phyloP scores from a whole-genome alignment of 1,140 invertebrate genomes.

The Pantala flavescens region DNA sequence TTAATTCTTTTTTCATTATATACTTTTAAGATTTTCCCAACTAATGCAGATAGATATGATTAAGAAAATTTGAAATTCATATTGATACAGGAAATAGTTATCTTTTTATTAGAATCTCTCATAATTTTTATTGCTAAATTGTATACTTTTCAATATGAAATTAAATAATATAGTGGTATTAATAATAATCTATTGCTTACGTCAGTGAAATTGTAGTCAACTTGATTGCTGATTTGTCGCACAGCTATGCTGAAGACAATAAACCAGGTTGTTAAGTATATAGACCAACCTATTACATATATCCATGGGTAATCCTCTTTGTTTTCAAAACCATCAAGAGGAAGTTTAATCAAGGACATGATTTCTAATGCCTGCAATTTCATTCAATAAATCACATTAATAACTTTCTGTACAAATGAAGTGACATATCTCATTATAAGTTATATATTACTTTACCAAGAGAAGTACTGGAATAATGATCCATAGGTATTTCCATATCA shows the following conservation, averaged over 20 bases:
- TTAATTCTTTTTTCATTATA: too few species aligned
- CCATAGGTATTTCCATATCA: constrained; percentile 38
- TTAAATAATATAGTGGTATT: background rate
- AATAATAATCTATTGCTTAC: constrained; percentile 23
- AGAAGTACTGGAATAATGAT: constrained; percentile 36
- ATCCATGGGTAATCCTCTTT: constrained; percentile 33
- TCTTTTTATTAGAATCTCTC: too few species aligned
- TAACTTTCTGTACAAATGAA: background rate
- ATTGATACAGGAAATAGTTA: too few species aligned
- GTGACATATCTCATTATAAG: background rate
- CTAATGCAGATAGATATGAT: too few species aligned
- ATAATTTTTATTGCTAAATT: too few species aligned
- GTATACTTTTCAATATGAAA: too few species aligned
- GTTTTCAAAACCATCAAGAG: constrained; percentile 23
- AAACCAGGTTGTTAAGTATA: constrained; percentile 33
- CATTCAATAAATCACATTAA: background rate
- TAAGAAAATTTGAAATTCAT: too few species aligned
- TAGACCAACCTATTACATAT: constrained; percentile 34
- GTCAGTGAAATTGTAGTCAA: constrained; percentile 34
- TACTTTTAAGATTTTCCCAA: too few species aligned
- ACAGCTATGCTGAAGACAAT: constrained; percentile 35
- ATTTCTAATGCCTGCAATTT: constrained; percentile 29
- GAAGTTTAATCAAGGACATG: constrained; percentile 32
- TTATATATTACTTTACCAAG: constrained; percentile 26
- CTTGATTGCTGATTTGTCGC: constrained; percentile 33